Evolutionary conservation across 2,113 vertebrate species (phyloP).

Genomic region (Charina bottae): DNA sequence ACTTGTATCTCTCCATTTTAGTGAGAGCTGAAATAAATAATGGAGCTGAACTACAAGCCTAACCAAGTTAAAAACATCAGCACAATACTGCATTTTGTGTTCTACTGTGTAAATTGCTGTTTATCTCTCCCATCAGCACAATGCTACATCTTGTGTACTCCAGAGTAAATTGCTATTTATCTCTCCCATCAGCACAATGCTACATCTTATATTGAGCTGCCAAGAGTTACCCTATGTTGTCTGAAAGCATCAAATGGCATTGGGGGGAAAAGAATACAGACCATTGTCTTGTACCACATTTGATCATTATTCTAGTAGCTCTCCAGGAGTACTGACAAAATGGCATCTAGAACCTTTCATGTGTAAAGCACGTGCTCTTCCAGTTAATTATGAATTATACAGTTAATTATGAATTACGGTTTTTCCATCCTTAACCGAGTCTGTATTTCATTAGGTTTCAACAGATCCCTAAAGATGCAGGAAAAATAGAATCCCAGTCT

Average conservation of each 20-base stretch:
- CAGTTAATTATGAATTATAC: background rate
- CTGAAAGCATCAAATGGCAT: background rate
- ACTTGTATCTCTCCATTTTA: constrained; percentile 1
- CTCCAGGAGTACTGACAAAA: background rate
- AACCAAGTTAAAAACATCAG: background rate
- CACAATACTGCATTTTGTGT: background rate
- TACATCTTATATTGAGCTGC: background rate
- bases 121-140: background rate
- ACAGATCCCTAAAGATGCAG: background rate
- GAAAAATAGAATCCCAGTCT: background rate
- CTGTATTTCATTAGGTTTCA: background rate
- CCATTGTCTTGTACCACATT: background rate
- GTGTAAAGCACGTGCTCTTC: background rate
- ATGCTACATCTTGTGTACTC: background rate
- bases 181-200: background rate
- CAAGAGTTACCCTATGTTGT: background rate
- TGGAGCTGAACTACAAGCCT: background rate
- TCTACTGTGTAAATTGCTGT: background rate
- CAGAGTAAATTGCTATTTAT: background rate
- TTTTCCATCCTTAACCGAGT: background rate
- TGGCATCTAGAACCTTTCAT: background rate
- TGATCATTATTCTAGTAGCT: background rate
- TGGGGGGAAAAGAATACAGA: background rate
- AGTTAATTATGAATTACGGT: background rate
- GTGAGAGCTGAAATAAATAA: background rate